A percentile compares a stretch with the other conserved stretches of the same genome.
Conservation (phyloP, 1,140 invertebrate species). For the Metaphire vulgaris region DNA sequence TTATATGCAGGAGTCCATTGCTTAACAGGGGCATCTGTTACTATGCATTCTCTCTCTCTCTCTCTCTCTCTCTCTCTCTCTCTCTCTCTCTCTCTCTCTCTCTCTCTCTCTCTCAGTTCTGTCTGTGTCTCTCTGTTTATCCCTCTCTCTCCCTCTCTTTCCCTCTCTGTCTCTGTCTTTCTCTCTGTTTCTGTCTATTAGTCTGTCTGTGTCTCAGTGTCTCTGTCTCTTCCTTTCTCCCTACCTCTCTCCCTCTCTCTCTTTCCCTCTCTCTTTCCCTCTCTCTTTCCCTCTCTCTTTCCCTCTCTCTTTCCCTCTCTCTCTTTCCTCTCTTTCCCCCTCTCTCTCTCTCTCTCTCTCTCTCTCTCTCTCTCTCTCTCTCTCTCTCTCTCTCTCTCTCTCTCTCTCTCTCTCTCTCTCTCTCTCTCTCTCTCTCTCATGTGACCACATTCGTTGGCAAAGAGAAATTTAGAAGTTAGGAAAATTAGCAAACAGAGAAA, state of each 20-base stretch:
- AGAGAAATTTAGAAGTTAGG: too few species aligned
- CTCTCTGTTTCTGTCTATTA: not conserved
- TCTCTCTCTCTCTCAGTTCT: constrained; percentile 2
- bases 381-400: too few species aligned
- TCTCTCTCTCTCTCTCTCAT: constrained; percentile 2
- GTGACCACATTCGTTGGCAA: too few species aligned
- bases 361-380: too few species aligned
- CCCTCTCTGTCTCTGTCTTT: not conserved
- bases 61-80: not conserved
- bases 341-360: constrained; percentile 1
- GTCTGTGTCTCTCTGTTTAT: not conserved
- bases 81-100: constrained; percentile 1
- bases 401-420: constrained; percentile 1
- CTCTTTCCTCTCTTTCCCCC: not conserved
- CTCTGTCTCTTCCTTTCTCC: not conserved
- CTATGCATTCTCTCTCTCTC: too few species aligned
- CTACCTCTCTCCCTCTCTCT: not conserved
- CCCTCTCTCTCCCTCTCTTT: not conserved
- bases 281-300: not conserved
- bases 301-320: not conserved
- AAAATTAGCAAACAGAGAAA: too few species aligned
- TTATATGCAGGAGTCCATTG: too few species aligned
- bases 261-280: not conserved
- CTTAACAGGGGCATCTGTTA: too few species aligned
- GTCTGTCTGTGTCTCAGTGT: not conserved